Evolutionary conservation across 2,888 invertebrate genomes (phyloP).

Genomic region (Isoperla grammatica): DNA sequence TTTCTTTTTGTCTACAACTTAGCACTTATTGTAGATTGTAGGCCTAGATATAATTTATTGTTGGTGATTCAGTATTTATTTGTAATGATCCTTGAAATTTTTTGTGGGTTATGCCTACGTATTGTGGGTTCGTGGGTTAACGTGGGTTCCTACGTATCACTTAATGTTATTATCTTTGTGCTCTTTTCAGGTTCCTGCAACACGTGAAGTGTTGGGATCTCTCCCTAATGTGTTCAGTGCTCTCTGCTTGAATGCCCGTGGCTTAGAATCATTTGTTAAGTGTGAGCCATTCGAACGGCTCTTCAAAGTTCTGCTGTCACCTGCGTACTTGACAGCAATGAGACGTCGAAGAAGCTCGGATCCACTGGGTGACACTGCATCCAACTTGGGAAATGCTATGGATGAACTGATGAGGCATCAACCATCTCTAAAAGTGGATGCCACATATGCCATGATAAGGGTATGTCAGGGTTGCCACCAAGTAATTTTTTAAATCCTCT

Average conservation of each 20-base stretch:
- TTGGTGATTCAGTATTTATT: too few relatives aligned
- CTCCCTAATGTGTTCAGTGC: constrained; percentile 84
- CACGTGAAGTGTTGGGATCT: constrained; percentile 71
- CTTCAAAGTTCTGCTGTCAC: constrained; percentile 72
- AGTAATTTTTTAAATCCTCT: too few relatives aligned
- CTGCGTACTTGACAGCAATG: constrained; percentile 81
- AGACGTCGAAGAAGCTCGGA: constrained; percentile 72
- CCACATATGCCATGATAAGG: constrained; percentile 74
- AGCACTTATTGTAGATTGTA: too few relatives aligned
- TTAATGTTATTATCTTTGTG: too few relatives aligned
- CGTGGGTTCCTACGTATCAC: too few relatives aligned
- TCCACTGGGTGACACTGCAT: constrained; percentile 71
- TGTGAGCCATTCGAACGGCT: constrained; percentile 77
- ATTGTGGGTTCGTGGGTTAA: too few relatives aligned
- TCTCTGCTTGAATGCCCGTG: constrained; percentile 74
- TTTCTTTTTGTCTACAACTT: too few relatives aligned
- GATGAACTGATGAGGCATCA: constrained; percentile 87
- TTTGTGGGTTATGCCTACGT: too few relatives aligned
- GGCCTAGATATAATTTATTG: too few relatives aligned
- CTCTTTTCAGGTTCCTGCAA: constrained; percentile 53
- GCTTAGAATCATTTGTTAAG: constrained; percentile 69
- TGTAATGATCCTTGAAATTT: too few relatives aligned
- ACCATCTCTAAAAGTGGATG: constrained; percentile 70
- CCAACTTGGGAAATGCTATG: constrained; percentile 80
- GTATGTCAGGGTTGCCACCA: constrained; percentile 37